Evolutionary conservation across 2,888 invertebrate genomes (phyloP), one percentile per base, ranked within the genome.

Genomic region (Eudasyphora cyanicolor): DNA sequence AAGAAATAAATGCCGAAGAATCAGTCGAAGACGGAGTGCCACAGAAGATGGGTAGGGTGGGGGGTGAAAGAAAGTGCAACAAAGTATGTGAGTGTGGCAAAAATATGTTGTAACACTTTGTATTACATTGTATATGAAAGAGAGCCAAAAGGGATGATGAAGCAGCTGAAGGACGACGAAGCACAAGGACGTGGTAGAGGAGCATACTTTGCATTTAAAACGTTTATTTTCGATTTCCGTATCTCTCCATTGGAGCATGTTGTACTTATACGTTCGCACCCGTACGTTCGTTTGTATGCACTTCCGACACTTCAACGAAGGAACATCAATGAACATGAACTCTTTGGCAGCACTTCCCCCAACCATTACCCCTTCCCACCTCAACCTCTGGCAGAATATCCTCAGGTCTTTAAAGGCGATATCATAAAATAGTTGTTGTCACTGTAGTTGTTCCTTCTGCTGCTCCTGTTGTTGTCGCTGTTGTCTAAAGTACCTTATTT

Each of bases 111-210:
- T 38, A 42, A 29, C 21, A 67, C 67, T 67, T 67, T 67, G 67
- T 67, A 67, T 24, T 67, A 67, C 67, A 67, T 67, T 67, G 42
- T 42, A 67, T 67, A 67, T 42, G 67, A 67, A 24, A 29, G 60
- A 14, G 29, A 29, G 12, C 14, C 27, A 60, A 60, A 14, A 14
- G 60, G n/a, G 21, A 60, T 21, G 29, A 1, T 19, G 42, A 38
- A 24, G 24, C 24, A 57, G 57, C n/a, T 6, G 19, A 17, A 49
- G 19, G 2, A 24, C 1, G 27, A 57, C 1, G 51, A 57, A 27
- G 67, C 17, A 42, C 38, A 21, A 24, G 64, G 32, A 42, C n/a
- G 21, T 7, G 12, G 67, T n/a, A n/a, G 45, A 45, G n/a, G 45
- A n/a, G 45, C 45, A 12, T 32, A 62, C 62, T 62, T 62, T 32